Conservation (phyloP, 2,113 vertebrate species). For the Erythrocebus patas region DNA sequence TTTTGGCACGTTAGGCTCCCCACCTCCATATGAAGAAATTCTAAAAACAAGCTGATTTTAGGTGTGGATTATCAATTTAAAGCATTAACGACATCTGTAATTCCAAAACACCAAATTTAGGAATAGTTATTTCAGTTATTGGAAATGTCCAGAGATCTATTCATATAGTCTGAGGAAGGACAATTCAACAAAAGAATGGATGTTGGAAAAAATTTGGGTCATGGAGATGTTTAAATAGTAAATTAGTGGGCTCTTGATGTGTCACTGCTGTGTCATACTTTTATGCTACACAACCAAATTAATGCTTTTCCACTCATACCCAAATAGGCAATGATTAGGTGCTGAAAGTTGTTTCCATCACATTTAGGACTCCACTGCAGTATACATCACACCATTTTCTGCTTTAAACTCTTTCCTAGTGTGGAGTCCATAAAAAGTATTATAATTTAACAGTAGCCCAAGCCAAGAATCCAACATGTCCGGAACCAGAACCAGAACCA, state of each 20-base stretch:
- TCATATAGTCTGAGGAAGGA: background rate
- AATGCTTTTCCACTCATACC: background rate
- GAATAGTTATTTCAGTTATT: background rate
- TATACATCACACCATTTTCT: background rate
- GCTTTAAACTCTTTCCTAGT: background rate
- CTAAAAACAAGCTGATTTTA: conserved; percentile 71
- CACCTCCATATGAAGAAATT: conserved; percentile 84
- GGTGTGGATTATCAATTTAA: background rate
- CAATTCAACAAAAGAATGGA: background rate
- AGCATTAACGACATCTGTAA: background rate
- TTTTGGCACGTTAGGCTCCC: conserved; percentile 37
- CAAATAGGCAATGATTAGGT: background rate
- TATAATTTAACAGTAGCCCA: background rate
- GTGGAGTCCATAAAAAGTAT: background rate
- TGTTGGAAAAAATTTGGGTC: background rate
- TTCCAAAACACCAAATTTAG: background rate
- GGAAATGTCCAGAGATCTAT: background rate
- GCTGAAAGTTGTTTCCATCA: background rate
- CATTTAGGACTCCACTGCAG: background rate
- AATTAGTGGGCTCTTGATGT: background rate
- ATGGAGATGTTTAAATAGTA: background rate
- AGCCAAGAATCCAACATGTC: background rate
- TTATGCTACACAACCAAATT: background rate
- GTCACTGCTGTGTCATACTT: background rate
- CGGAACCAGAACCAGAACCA: background rate